Evolutionary conservation across 2,888 invertebrate species (phyloP), one percentile per base, ranked within the genome.

Genomic region (Hoplodrina blanda): DNA sequence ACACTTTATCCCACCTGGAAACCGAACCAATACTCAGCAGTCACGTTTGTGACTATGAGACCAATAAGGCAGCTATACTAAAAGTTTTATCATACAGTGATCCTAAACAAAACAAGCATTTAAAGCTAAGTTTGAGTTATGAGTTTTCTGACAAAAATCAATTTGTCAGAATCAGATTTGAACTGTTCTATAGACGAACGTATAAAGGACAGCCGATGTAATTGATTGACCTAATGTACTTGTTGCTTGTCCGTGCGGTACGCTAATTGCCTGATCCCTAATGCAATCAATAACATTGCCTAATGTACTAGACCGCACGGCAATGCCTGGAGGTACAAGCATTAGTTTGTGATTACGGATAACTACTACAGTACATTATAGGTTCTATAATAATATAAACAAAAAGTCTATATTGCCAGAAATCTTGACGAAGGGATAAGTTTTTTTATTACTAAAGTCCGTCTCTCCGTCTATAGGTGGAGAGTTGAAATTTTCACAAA

Each of bases 181-280:
- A 70, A 53, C 46, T 25, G 33, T 33, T 77, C 20, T 33, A 17
- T 44, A 8, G 33, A 50, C 20, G 41, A 7, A 33, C 7, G 0
- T 37, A 44, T 13, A 59, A 13, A 54, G 49, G 57, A 59, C 53
- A 44, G 46, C 13, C 17, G 60, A 53, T 63, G 17, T 63, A 63
- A 80, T 61, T 61, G 76, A 76, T 64, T 63, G 15, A 17, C 50
- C 76, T 63, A 80, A 61, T n/a, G 49, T 53, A 80, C 83, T 72
- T 76, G 80, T 80, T 83, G 83, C 81, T 80, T 33, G 13, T 25
- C 53, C 41, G 41, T n/a, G 68, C 37, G 50, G 49, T 44, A 10
- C 37, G 53, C 59, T 72, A 69, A 72, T 82, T 55, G 20, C 19
- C 8, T 56, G 54, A 44, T 13, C 15, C 17, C 30, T 52, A 46